phyloP scores from a whole-genome alignment of 1,140 invertebrate species.

The Marisa cornuarietis region DNA sequence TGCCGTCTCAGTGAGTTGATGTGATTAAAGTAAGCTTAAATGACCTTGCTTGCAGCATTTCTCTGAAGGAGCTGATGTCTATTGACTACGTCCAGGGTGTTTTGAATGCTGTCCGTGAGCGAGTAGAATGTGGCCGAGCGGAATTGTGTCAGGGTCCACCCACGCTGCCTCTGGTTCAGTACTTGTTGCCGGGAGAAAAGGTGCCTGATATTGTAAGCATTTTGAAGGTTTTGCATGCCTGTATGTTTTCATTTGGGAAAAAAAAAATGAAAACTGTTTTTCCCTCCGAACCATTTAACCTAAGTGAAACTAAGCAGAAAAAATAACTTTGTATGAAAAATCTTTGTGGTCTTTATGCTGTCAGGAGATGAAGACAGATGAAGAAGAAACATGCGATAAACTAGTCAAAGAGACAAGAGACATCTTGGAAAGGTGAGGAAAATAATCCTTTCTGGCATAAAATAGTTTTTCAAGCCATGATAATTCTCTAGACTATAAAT shows the following conservation, averaged over 20 bases:
- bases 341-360: constrained; percentile 2
- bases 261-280: not conserved
- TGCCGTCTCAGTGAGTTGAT: too few relatives aligned
- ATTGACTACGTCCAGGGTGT: constrained; percentile 77
- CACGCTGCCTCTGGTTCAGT: constrained; percentile 60
- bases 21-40: too few relatives aligned
- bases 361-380: constrained; percentile 61
- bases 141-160: constrained; percentile 30
- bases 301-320: not conserved
- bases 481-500: too few relatives aligned
- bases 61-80: constrained; percentile 79
- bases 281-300: not conserved
- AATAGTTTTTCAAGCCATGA: too few relatives aligned
- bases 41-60: constrained; percentile 39
- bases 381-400: constrained; percentile 54
- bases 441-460: not conserved
- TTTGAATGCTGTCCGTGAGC: constrained; percentile 53
- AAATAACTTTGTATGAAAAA: not conserved
- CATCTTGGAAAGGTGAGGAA: constrained; percentile 54
- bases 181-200: constrained; percentile 69
- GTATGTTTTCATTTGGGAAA: too few relatives aligned
- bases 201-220: constrained; percentile 60
- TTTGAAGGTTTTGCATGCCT: constrained; percentile 62
- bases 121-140: constrained; percentile 49
- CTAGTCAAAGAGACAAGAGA: constrained; percentile 54